A percentile compares a stretch with the other conserved stretches of the same genome.
Conservation (phyloP, 2,888 invertebrate species). For the Thelaira solivaga region DNA sequence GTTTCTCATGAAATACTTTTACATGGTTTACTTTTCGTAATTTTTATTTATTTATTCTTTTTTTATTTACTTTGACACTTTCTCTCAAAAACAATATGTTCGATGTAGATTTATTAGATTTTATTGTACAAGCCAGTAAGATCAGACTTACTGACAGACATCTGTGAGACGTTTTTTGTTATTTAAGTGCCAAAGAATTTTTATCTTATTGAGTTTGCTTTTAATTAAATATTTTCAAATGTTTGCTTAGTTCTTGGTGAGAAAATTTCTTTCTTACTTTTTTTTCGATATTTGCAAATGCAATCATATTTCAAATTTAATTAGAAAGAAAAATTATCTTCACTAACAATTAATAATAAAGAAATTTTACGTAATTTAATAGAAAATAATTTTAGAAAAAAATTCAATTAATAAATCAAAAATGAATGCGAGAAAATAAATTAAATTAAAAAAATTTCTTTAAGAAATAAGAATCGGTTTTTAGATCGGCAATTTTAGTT, state of each 20-base stretch:
- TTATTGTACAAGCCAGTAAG: slow-evolving; percentile 1
- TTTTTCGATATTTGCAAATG: not conserved
- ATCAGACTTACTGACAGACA: slow-evolving; percentile 49
- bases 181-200: slow-evolving; percentile 7
- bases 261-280: not conserved
- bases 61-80: not conserved
- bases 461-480: too few species aligned
- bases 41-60: too few species aligned
- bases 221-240: slow-evolving; percentile 7
- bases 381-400: not conserved
- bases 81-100: not conserved
- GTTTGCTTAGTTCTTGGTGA: not conserved
- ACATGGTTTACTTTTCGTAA: too few species aligned
- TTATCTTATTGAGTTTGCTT: not conserved
- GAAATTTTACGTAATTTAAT: not conserved
- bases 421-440: too few species aligned
- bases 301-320: slow-evolving; percentile 1
- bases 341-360: not conserved
- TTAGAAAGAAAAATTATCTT: not conserved
- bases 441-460: too few species aligned
- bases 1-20: too few species aligned
- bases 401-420: too few species aligned
- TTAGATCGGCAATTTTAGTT: too few species aligned
- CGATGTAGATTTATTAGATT: slow-evolving; percentile 24
- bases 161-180: slow-evolving; percentile 24